phyloP scores from a whole-genome alignment of 2,888 invertebrate genomes.

The Xylophagus ater region DNA sequence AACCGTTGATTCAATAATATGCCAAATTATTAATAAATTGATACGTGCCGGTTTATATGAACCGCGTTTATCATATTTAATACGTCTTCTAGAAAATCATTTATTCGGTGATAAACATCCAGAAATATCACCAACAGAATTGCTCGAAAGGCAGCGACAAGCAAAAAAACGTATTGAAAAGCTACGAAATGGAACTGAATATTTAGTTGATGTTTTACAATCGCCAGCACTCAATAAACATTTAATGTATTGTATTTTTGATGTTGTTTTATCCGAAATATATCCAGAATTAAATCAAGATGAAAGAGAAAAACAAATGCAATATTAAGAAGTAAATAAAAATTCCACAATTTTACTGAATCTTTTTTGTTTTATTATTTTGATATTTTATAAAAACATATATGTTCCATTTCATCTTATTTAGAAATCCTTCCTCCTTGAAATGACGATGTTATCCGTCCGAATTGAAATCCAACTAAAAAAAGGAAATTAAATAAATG shows the following conservation, averaged over 20 bases:
- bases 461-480: no score
- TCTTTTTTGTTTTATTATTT: no score
- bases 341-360: no score
- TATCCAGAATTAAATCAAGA: slow-evolving; percentile 74
- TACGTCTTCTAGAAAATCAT: slow-evolving; percentile 44
- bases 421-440: no score
- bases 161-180: slow-evolving; percentile 39
- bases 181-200: slow-evolving; percentile 36
- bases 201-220: slow-evolving; percentile 43
- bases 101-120: slow-evolving; percentile 30
- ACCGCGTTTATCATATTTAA: slow-evolving; percentile 46
- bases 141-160: slow-evolving; percentile 30
- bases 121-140: slow-evolving; percentile 29
- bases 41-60: slow-evolving; percentile 41
- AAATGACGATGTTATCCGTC: no score
- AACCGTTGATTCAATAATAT: slow-evolving; percentile 40
- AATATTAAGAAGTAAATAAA: no score
- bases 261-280: slow-evolving; percentile 60
- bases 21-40: slow-evolving; percentile 34
- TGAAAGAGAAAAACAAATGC: no score
- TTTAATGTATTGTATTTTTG: slow-evolving; percentile 68
- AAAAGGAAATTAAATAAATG: no score
- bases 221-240: slow-evolving; percentile 52
- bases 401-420: no score
- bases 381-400: no score